These are phyloP conservation scores for Ennomos fuscantarius DNA, from an alignment of 2,888 invertebrate species.

Conservation along the genomic window DNA sequence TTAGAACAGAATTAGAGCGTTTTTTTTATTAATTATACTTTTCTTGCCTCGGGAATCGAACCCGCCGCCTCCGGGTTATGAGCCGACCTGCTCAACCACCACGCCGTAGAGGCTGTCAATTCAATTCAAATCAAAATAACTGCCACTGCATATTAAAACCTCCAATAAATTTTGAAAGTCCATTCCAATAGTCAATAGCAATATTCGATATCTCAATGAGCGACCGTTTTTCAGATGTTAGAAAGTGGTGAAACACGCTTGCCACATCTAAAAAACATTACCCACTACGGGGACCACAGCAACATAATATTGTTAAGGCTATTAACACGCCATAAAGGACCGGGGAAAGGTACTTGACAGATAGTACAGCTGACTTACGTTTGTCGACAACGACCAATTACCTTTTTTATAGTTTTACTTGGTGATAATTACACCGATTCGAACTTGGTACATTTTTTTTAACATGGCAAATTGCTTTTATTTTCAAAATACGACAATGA, in stretches of 20 bases:
- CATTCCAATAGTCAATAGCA: constrained; percentile 21
- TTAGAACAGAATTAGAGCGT: no score
- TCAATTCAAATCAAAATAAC: not conserved
- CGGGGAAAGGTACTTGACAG: constrained; percentile 30
- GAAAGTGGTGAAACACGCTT: constrained; percentile 28
- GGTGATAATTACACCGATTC: constrained; percentile 6
- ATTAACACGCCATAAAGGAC: constrained; percentile 33
- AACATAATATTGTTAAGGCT: constrained; percentile 19
- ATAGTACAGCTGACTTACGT: constrained; percentile 30
- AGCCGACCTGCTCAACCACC: no score
- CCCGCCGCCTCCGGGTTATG: no score
- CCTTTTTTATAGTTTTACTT: constrained; percentile 32
- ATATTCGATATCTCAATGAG: constrained; percentile 24
- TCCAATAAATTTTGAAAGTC: constrained; percentile 19
- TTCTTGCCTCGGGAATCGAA: no score
- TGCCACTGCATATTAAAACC: not conserved
- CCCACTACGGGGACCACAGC: not conserved
- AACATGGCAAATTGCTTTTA: no score
- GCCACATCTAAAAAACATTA: constrained; percentile 14
- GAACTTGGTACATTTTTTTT: no score
- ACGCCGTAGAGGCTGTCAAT: no score
- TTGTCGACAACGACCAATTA: constrained; percentile 29
- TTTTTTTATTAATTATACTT: no score
- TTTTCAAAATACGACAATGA: no score
- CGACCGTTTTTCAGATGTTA: constrained; percentile 28